Evolutionary conservation across 2,797 vertebrate species (phyloP).

Genomic region (Nasua narica): DNA sequence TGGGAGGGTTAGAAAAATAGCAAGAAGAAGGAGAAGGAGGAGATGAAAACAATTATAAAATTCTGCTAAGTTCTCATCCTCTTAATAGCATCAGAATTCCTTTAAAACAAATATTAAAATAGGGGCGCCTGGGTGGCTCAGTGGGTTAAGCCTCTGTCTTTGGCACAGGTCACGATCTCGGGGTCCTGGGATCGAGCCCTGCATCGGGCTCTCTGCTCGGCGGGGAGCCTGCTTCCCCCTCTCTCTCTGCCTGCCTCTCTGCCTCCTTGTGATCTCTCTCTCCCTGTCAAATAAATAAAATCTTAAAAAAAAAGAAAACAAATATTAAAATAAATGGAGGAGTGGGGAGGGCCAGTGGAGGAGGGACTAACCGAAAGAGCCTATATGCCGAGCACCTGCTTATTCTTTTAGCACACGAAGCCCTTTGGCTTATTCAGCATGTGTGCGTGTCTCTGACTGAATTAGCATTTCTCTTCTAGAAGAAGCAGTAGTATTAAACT

Average conservation of each 20-base stretch:
- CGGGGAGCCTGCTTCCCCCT: no score
- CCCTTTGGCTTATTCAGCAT: background rate
- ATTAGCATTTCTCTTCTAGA: background rate
- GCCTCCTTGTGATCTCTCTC: no score
- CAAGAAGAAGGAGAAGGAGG: background rate
- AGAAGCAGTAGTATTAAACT: background rate
- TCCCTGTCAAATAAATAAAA: no score
- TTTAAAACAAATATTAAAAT: conserved; percentile 42
- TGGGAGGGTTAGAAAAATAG: conserved; percentile 47
- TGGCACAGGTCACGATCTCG: no score
- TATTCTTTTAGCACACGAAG: background rate
- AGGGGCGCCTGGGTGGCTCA: no score
- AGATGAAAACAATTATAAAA: conserved; percentile 41
- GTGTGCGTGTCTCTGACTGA: background rate
- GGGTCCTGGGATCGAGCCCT: no score
- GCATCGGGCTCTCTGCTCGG: no score
- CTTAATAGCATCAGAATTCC: conserved; percentile 54
- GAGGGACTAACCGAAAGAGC: background rate
- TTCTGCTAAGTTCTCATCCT: conserved; percentile 59
- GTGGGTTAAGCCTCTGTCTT: no score
- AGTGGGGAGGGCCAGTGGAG: background rate
- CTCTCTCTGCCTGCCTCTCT: no score
- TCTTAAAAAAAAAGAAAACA: no score
- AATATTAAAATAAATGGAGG: background rate
- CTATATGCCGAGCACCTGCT: background rate